These are phyloP conservation scores for Rhipidura dahli DNA, from an alignment of 2,113 vertebrate species.

Conservation along the genomic window DNA sequence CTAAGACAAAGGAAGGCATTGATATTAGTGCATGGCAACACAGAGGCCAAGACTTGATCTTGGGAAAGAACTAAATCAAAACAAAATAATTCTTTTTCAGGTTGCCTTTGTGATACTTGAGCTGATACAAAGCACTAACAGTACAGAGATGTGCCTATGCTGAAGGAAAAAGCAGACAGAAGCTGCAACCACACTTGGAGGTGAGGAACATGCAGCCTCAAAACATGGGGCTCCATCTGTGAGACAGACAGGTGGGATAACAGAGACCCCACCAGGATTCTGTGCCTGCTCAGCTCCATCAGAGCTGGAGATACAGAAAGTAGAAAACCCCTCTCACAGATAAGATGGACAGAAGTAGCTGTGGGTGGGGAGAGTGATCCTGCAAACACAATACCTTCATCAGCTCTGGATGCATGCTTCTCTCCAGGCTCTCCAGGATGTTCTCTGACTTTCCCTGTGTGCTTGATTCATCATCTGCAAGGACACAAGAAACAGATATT, in stretches of 20 bases:
- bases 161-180: neutral
- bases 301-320: neutral
- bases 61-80: neutral
- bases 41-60: neutral
- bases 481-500: constrained; percentile 71
- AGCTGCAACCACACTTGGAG: neutral
- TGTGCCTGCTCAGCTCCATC: neutral
- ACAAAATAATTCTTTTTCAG: neutral
- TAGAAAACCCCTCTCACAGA: neutral
- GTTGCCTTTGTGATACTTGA: neutral
- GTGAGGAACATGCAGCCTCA: neutral
- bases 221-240: neutral
- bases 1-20: constrained; percentile 69
- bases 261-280: neutral
- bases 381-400: constrained; percentile 83
- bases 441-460: constrained; percentile 89
- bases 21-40: neutral
- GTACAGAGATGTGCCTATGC: neutral
- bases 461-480: constrained; percentile 86
- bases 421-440: constrained; percentile 88
- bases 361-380: accelerated
- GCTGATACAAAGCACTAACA: neutral
- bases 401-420: constrained; percentile 92
- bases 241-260: neutral
- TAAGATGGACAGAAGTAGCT: neutral